Evolutionary conservation across 2,113 vertebrate species (phyloP).

Genomic region (Xenopus borealis): DNA sequence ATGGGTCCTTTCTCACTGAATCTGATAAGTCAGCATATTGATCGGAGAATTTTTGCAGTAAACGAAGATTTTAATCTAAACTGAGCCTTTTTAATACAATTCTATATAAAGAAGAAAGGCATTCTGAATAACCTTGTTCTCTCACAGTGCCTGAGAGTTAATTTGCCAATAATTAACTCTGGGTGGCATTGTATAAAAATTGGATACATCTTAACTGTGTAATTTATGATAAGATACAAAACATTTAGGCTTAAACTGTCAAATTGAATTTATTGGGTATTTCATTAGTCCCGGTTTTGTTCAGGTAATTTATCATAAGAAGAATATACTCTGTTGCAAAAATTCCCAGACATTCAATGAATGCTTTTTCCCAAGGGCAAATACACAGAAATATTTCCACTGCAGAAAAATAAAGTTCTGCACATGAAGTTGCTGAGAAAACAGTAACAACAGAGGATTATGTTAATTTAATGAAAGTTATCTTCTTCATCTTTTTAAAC

Average conservation of each 20-base stretch:
- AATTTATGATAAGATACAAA: slow-evolving; percentile 5
- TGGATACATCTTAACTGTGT: slow-evolving; percentile 1
- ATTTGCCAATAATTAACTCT: slow-evolving; percentile 13
- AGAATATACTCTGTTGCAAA: background rate
- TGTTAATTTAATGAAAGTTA: no score
- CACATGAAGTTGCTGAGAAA: no score
- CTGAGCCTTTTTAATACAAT: background rate
- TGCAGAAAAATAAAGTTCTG: background rate
- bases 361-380: slow-evolving; percentile 4
- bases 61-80: slow-evolving; percentile 1
- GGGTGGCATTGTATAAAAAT: background rate
- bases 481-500: no score
- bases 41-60: background rate
- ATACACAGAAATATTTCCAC: background rate
- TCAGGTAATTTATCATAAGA: slow-evolving; percentile 6
- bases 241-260: background rate
- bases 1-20: background rate
- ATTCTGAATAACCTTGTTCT: slow-evolving; percentile 4
- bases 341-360: background rate
- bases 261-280: background rate
- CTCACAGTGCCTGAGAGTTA: background rate
- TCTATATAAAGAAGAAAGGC: background rate
- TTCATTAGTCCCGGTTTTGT: background rate
- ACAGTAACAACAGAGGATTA: no score
- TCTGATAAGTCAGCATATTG: background rate